phyloP scores from a whole-genome alignment of 64 coral and sea anemone genomes.

The Stichodactyla helianthus region DNA sequence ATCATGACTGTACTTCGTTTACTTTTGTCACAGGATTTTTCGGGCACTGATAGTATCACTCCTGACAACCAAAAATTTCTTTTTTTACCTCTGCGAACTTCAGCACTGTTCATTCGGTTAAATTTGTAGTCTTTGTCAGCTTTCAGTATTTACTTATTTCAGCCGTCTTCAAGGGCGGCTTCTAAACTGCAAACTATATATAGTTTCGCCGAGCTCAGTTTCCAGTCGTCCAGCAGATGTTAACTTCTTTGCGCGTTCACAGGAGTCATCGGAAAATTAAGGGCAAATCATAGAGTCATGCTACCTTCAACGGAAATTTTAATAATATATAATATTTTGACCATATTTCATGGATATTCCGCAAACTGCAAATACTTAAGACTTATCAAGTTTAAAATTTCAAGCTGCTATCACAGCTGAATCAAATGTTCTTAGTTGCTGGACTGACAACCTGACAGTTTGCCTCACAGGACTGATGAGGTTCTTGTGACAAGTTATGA shows the following conservation, averaged over 20 bases:
- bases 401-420: not conserved
- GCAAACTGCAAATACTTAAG: not conserved
- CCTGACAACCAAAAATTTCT: too few species aligned
- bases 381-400: slow-evolving; percentile 1
- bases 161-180: not conserved
- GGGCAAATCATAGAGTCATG: not conserved
- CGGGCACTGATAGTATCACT: too few species aligned
- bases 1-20: too few species aligned
- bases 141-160: not conserved
- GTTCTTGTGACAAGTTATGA: not conserved
- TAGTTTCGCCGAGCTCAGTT: too few species aligned
- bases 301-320: not conserved
- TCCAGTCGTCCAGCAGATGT: not conserved
- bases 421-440: not conserved
- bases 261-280: not conserved
- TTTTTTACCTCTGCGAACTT: not conserved
- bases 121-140: not conserved
- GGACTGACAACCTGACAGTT: not conserved
- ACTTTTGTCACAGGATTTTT: too few species aligned
- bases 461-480: not conserved
- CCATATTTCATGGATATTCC: not conserved
- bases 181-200: too few species aligned
- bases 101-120: too few species aligned
- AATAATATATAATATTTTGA: not conserved
- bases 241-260: not conserved